Percentiles rank a stretch among this genome's conserved stretches.
These are phyloP conservation scores for Chlorops oryzae DNA, from an alignment of 1,140 invertebrate genomes.

Conservation along the genomic window DNA sequence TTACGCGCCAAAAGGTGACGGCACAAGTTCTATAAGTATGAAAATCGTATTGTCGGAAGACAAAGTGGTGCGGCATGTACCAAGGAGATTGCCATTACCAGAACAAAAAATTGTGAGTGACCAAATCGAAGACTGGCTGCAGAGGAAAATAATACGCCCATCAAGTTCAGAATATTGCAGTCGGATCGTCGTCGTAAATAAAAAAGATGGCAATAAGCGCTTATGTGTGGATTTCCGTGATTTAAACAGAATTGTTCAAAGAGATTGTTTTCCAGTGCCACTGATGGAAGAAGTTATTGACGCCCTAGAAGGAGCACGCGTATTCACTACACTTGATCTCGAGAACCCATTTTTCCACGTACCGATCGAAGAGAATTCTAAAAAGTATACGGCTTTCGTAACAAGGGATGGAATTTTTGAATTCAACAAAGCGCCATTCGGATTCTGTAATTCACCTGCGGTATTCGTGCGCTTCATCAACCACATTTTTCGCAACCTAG, in stretches of 20 bases:
- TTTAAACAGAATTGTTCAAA: conserved; percentile 6
- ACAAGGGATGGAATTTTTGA: conserved; percentile 10
- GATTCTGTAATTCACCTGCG: conserved; percentile 21
- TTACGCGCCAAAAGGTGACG: conserved; percentile 3
- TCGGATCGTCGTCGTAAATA: conserved; percentile 11
- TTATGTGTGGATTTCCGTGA: conserved; percentile 13
- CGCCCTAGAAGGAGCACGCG: conserved; percentile 11
- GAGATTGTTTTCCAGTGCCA: conserved; percentile 19
- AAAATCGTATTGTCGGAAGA: conserved; percentile 26
- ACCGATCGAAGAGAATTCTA: neutral
- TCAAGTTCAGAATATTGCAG: conserved; percentile 22
- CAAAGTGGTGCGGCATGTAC: conserved; percentile 17
- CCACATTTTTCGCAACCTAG: conserved; percentile 5
- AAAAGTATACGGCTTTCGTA: conserved; percentile 12
- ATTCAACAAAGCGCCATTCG: conserved; percentile 4
- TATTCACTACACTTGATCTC: conserved; percentile 20
- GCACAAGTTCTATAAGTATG: conserved; percentile 17
- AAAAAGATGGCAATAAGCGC: conserved; percentile 11
- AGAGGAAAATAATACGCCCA: conserved; percentile 20
- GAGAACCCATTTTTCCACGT: conserved; percentile 13
- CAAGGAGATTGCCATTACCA: conserved; percentile 16
- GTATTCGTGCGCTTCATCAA: conserved; percentile 23
- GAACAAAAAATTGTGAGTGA: conserved; percentile 20
- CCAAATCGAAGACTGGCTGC: conserved; percentile 26
- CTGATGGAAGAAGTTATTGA: conserved; percentile 22